Conservation (phyloP, 2,797 vertebrate species). For the Falco novaeseelandiae region DNA sequence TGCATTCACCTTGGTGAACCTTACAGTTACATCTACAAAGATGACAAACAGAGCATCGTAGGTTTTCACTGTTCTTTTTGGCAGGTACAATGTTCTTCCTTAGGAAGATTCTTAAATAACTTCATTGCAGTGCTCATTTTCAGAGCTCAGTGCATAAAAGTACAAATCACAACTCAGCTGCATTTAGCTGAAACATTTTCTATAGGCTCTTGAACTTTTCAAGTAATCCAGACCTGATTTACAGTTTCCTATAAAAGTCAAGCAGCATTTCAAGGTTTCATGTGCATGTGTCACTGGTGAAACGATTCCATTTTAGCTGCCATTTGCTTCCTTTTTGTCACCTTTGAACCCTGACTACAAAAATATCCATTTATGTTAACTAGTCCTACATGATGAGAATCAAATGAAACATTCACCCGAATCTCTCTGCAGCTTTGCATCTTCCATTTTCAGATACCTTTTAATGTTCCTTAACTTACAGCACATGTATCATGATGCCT, state of each 20-base stretch:
- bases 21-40: background rate
- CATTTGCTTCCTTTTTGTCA: background rate
- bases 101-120: background rate
- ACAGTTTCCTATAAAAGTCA: conserved; percentile 48
- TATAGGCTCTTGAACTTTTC: conserved; percentile 48
- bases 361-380: background rate
- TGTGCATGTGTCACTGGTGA: background rate
- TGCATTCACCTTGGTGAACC: background rate
- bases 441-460: background rate
- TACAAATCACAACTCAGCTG: background rate
- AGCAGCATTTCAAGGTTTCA: conserved; percentile 21
- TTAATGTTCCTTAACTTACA: background rate
- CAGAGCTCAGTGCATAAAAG: background rate
- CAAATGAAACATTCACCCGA: background rate
- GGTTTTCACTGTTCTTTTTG: background rate
- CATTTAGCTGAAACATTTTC: conserved; percentile 9
- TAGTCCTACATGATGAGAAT: background rate
- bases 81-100: background rate
- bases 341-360: background rate
- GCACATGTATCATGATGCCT: accelerated
- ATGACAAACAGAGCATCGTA: background rate
- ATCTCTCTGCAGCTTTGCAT: background rate
- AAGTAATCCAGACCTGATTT: conserved; percentile 44
- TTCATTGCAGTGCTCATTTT: conserved; percentile 2
- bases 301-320: background rate